Conservation (phyloP, 2,113 vertebrate genomes). For the Osmerus eperlanus region DNA sequence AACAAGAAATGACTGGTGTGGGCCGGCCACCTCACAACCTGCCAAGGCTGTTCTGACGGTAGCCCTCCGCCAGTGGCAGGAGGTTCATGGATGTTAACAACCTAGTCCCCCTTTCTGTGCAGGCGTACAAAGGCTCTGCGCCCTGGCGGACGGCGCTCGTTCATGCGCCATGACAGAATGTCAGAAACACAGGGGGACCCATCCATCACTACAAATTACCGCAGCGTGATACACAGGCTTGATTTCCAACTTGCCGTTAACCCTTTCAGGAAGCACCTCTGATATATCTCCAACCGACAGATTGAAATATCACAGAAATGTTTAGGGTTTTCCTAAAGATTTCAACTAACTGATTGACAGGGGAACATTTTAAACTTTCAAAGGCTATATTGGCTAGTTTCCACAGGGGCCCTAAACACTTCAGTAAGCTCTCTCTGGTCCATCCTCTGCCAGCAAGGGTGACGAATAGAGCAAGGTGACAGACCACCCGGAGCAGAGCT, state of each 20-base stretch:
- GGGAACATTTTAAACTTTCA: too few relatives aligned
- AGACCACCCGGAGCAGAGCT: conserved; percentile 48
- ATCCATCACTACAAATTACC: conserved; percentile 58
- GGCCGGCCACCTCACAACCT: too few relatives aligned
- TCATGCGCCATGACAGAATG: conserved; percentile 45
- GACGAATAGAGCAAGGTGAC: neutral
- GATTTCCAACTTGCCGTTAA: neutral
- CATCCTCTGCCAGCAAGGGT: neutral
- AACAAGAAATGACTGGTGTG: too few relatives aligned
- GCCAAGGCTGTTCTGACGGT: too few relatives aligned
- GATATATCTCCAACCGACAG: too few relatives aligned
- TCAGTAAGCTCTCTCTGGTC: neutral
- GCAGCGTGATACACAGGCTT: conserved; percentile 13
- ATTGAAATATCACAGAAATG: too few relatives aligned
- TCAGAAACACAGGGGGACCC: conserved; percentile 49
- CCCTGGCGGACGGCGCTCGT: conserved; percentile 30
- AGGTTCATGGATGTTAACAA: conserved; percentile 26
- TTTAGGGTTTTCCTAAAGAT: too few relatives aligned
- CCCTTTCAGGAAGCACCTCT: too few relatives aligned
- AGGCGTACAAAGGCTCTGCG: conserved; percentile 19
- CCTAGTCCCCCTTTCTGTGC: conserved; percentile 15
- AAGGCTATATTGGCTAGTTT: too few relatives aligned
- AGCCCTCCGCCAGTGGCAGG: too few relatives aligned
- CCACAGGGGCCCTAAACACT: too few relatives aligned
- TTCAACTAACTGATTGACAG: too few relatives aligned